Percentiles rank a stretch among this genome's conserved stretches.
Evolutionary conservation across 2,797 vertebrate species (phyloP).

Genomic region (Oceanodroma leucorhoa): DNA sequence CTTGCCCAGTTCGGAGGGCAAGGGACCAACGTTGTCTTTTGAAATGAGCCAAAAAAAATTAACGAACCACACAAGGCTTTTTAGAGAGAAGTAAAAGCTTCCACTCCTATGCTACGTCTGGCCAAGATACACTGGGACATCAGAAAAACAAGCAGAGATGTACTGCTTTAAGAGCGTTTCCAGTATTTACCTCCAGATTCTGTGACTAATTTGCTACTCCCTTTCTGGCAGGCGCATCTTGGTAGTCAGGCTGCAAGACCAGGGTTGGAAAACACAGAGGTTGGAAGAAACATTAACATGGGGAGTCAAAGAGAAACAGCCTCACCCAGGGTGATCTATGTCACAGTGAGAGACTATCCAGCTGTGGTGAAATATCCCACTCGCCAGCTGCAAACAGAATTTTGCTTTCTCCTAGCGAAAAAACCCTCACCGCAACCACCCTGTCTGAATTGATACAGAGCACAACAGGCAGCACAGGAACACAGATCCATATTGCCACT

Average conservation of each 20-base stretch:
- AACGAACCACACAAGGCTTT: not conserved
- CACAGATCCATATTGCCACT: not conserved
- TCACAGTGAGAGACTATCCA: conserved; percentile 43
- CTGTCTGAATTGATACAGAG: not conserved
- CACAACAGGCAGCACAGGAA: not conserved
- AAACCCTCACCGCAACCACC: not conserved
- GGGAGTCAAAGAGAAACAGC: conserved; percentile 25
- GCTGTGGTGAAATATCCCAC: conserved; percentile 37
- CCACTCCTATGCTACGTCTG: not conserved
- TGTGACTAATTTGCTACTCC: conserved; percentile 42
- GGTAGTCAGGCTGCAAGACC: conserved; percentile 16
- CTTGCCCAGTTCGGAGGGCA: not conserved
- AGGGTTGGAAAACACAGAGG: conserved; percentile 26
- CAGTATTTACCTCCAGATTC: conserved; percentile 32
- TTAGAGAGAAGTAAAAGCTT: conserved; percentile 27
- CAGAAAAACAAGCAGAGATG: conserved; percentile 39
- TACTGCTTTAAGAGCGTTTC: conserved; percentile 21
- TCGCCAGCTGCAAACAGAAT: conserved; percentile 15
- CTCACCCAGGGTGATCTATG: conserved; percentile 21
- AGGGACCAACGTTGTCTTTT: not conserved
- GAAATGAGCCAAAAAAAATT: not conserved
- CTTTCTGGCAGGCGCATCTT: not conserved
- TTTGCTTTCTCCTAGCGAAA: not conserved
- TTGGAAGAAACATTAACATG: conserved; percentile 1
- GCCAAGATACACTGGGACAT: conserved; percentile 47